Evolutionary conservation across 92 coral and sea anemone genomes (phyloP).

Genomic region (Montipora capitata): DNA sequence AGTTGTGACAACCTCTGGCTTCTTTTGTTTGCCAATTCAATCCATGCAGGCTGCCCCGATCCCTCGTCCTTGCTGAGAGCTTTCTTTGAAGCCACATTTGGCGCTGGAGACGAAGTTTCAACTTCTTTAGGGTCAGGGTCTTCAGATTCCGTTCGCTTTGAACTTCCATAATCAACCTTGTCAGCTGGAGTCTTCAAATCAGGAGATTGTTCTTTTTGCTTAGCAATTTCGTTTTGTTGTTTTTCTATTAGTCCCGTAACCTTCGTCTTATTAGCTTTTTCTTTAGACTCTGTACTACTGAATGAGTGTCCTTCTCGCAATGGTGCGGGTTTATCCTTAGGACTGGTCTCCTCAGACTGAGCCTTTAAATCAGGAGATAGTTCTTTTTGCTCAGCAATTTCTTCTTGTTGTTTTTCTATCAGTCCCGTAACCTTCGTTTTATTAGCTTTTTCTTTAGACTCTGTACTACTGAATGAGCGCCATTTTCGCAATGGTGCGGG

Average conservation of each 20-base stretch:
- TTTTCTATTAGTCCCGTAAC: not conserved
- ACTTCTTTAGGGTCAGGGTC: not conserved
- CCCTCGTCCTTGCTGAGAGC: not conserved
- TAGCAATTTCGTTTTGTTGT: not conserved
- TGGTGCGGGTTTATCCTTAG: not conserved
- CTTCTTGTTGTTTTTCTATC: not conserved
- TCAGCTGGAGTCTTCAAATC: not conserved
- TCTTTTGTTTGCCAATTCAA: conserved; percentile 79
- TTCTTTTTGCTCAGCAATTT: not conserved
- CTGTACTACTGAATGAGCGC: conserved; percentile 20
- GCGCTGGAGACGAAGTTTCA: not conserved
- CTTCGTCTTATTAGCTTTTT: not conserved
- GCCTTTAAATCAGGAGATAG: not conserved
- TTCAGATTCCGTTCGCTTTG: conserved; percentile 3
- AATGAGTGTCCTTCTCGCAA: conserved; percentile 30
- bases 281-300: not conserved
- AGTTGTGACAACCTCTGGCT: conserved; percentile 81
- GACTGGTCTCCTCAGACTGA: not conserved
- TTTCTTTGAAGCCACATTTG: conserved; percentile 21
- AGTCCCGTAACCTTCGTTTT: not conserved
- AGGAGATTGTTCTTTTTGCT: not conserved
- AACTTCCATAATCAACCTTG: not conserved
- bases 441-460: not conserved
- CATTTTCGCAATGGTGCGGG: conserved; percentile 10
- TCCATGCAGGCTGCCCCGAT: conserved; percentile 76